Conservation (phyloP, 1,140 invertebrate species). For the Drosophila persimilis region DNA sequence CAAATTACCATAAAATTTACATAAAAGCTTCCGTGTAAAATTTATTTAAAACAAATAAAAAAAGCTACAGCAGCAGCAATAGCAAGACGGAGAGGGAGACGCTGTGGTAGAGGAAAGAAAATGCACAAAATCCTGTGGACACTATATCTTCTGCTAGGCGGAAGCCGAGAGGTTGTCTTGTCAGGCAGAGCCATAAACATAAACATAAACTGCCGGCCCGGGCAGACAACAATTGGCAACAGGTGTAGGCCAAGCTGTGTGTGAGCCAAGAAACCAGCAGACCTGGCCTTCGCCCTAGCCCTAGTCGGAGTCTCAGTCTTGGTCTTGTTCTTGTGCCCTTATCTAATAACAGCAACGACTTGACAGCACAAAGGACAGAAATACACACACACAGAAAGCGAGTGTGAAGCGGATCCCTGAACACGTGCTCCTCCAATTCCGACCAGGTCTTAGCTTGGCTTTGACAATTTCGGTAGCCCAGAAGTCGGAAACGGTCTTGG, state of each 20-base stretch:
- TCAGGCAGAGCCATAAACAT: slow-evolving; percentile 63
- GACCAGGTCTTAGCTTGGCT: slow-evolving; percentile 50
- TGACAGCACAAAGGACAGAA: slow-evolving; percentile 49
- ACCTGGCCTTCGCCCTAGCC: slow-evolving; percentile 46
- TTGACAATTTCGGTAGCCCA: slow-evolving; percentile 44
- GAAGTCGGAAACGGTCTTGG: slow-evolving; percentile 48
- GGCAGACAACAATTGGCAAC: slow-evolving; percentile 73
- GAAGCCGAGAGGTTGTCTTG: slow-evolving; percentile 53
- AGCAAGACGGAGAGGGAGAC: background rate
- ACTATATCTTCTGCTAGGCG: slow-evolving; percentile 60
- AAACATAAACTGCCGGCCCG: slow-evolving; percentile 61
- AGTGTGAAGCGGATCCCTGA: slow-evolving; percentile 47
- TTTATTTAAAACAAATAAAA: slow-evolving; percentile 80
- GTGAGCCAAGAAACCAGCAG: slow-evolving; percentile 35
- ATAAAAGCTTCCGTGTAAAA: slow-evolving; percentile 79
- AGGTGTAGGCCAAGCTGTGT: slow-evolving; percentile 55
- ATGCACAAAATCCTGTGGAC: slow-evolving; percentile 54
- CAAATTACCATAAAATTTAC: slow-evolving; percentile 80
- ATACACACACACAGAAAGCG: background rate
- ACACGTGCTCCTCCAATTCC: slow-evolving; percentile 44
- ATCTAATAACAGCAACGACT: slow-evolving; percentile 42
- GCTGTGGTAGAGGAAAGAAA: slow-evolving; percentile 21
- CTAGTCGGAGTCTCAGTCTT: slow-evolving; percentile 11
- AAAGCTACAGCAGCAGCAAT: slow-evolving; percentile 22
- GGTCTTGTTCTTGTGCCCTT: slow-evolving; percentile 46